Evolutionary conservation across 2,113 vertebrate species (phyloP), one percentile per base, ranked within the genome.

Genomic region (Rhipidura dahli): DNA sequence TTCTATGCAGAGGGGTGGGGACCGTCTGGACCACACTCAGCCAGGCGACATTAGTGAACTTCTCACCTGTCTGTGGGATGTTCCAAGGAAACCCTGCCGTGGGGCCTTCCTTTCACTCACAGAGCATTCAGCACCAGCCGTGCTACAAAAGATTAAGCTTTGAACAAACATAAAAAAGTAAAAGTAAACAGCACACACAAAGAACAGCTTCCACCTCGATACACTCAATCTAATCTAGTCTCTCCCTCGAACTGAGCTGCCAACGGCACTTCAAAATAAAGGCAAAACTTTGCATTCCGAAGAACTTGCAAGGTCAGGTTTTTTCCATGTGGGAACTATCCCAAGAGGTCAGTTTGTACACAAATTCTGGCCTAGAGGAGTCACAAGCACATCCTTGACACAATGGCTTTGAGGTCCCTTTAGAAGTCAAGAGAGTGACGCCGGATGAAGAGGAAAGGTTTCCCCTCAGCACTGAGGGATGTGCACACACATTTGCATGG

Each of bases 401-500:
- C 61, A 63, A 59, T 9, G 4, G 9, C 45, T 54, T 28, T 65
- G 49, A 94, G 54, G 42, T 89, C 51, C 51, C 77, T 83, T 76
- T 60, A 90, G 50, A 90, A 87, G 71, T 81, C 68, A 83, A 81
- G 76, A 83, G 71, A 1, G 3, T 33, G 39, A 86, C 0, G 0
- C 16, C 0, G 0, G 50, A 59, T 40, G n/a, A 85, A 90, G 49
- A 83, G 10, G 40, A 53, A 68, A 65, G 8, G 37, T 13, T 75
- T 42, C 31, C n/a, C 69, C 66, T 24, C 54, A 23, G 50, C 78
- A 65, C 2, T 0, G 0, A 93, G 42, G 33, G 54, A 56, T 1
- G 0, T 2, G 15, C 0, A 0, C 3, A 4, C 2, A 2, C 0
- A 0, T 49, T 77, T 63, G 45, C 56, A 33, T 10, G 9, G 37